Evolutionary conservation across 2,797 vertebrate species (phyloP).

Genomic region (Sebastes trivittatus): DNA sequence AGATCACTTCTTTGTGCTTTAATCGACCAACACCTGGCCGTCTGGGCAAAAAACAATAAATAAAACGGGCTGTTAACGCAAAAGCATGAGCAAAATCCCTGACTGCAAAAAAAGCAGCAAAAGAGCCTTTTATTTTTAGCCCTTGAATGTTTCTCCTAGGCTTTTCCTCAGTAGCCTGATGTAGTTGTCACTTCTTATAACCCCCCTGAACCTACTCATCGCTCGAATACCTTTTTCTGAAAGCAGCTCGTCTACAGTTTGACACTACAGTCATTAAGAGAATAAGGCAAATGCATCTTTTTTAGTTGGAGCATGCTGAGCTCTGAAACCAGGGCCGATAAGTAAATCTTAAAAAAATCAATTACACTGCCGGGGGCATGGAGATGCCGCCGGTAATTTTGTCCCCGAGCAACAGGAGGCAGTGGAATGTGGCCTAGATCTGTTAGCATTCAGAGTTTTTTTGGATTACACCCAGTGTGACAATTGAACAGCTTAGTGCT

Average conservation of each 20-base stretch:
- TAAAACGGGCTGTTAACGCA: background rate
- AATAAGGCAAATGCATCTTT: background rate
- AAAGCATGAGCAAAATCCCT: background rate
- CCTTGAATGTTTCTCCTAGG: background rate
- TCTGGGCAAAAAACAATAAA: background rate
- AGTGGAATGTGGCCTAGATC: constrained; percentile 51
- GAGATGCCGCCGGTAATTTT: constrained; percentile 22
- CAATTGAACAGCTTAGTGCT: constrained; percentile 64
- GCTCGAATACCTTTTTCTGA: background rate
- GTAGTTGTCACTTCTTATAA: constrained; percentile 10
- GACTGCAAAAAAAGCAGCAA: background rate
- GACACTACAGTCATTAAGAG: constrained; percentile 23
- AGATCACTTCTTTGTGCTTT: constrained; percentile 19
- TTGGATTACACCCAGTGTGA: constrained; percentile 46
- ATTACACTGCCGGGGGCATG: constrained; percentile 40
- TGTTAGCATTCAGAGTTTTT: constrained; percentile 33
- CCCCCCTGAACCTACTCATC: background rate
- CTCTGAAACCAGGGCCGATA: constrained; percentile 22
- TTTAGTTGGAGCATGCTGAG: constrained; percentile 4
- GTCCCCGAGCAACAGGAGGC: constrained; percentile 58
- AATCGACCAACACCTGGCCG: constrained; percentile 15
- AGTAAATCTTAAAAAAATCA: constrained; percentile 59
- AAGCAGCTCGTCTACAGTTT: background rate
- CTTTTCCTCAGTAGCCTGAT: background rate
- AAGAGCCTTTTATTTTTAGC: background rate